A percentile compares a stretch with the other conserved stretches of the same genome.
Evolutionary conservation across 2,888 invertebrate species (phyloP).

Genomic region (Catocala sponsa): DNA sequence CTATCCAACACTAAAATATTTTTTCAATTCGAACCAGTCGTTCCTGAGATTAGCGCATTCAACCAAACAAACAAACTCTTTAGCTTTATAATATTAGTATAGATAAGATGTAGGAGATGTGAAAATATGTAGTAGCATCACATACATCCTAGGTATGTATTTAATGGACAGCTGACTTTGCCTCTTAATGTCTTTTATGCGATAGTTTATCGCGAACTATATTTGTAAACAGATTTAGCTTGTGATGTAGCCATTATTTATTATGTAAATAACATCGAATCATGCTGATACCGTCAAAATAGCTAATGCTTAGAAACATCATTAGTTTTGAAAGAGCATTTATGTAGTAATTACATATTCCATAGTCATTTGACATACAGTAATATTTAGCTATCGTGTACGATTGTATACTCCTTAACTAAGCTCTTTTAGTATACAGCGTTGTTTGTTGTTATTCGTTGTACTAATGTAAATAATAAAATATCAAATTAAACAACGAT

Average conservation of each 20-base stretch:
- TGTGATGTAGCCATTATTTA: neutral
- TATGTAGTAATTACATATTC: constrained; percentile 2
- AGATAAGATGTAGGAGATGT: no score
- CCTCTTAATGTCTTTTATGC: no score
- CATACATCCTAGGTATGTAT: no score
- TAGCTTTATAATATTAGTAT: no score
- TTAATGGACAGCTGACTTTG: no score
- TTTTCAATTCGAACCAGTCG: no score
- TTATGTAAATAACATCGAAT: neutral
- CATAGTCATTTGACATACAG: neutral
- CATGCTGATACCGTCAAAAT: neutral
- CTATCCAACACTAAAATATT: no score
- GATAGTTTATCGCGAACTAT: no score
- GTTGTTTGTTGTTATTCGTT: constrained; percentile 17
- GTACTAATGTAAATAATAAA: constrained; percentile 29
- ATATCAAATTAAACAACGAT: no score
- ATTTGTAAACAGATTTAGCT: neutral
- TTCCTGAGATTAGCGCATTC: no score
- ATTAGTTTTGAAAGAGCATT: neutral
- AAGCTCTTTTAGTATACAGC: neutral
- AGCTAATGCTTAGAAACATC: neutral
- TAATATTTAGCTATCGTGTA: neutral
- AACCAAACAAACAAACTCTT: no score
- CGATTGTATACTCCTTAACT: neutral
- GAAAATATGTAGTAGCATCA: no score